Evolutionary conservation across 2,797 vertebrate species (phyloP).

Genomic region (Schizopygopsis pylzovi): DNA sequence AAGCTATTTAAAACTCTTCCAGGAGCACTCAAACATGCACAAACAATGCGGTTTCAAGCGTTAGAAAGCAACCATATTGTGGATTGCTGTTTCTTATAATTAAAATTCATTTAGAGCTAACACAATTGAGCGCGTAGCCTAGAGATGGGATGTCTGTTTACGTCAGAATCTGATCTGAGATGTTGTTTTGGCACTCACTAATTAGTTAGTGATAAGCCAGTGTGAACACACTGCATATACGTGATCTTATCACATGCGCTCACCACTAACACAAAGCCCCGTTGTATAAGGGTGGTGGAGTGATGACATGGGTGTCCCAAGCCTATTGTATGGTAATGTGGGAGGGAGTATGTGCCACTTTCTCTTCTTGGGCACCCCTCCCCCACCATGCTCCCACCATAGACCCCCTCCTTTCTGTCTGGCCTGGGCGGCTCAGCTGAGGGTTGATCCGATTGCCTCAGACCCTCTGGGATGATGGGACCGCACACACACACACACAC

Average conservation of each 20-base stretch:
- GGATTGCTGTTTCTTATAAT: conserved; percentile 7
- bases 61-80: conserved; percentile 6
- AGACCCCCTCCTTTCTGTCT: conserved; percentile 47
- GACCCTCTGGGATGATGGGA: conserved; percentile 42
- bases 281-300: conserved; percentile 5
- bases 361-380: conserved; percentile 23
- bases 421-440: conserved; percentile 36
- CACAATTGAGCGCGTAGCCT: neutral
- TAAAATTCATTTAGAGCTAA: conserved; percentile 13
- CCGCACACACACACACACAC: conserved; percentile 15
- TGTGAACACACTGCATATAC: conserved; percentile 10
- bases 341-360: conserved; percentile 41
- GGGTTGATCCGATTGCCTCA: conserved; percentile 51
- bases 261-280: neutral
- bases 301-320: conserved; percentile 11
- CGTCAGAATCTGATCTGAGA: conserved; percentile 11
- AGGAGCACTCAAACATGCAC: conserved; percentile 3
- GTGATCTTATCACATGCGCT: conserved; percentile 34
- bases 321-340: conserved; percentile 56
- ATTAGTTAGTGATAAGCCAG: conserved; percentile 8
- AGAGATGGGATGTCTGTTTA: conserved; percentile 8
- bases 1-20: conserved; percentile 10
- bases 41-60: neutral
- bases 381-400: conserved; percentile 22
- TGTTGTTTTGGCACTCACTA: conserved; percentile 29